Evolutionary conservation across 2,113 vertebrate species (phyloP).

Genomic region (Nesogale talazaci): DNA sequence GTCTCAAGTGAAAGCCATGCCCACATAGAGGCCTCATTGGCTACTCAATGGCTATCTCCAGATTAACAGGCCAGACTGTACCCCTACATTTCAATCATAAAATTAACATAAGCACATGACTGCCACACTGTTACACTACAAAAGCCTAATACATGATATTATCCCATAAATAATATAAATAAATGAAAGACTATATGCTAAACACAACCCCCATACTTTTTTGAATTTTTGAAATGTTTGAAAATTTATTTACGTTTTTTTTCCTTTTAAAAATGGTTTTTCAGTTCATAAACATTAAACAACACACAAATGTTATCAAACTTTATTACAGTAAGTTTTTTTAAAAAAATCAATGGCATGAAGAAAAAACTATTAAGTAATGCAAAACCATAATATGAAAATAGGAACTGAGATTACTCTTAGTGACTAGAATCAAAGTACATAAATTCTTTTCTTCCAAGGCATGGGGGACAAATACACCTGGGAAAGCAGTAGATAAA

Average conservation of each 20-base stretch:
- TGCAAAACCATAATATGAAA: slow-evolving; percentile 54
- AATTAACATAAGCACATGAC: no score
- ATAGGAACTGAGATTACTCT: slow-evolving; percentile 39
- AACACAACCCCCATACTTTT: no score
- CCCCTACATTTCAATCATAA: no score
- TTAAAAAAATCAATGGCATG: slow-evolving; percentile 30
- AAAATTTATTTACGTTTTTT: slow-evolving; percentile 61
- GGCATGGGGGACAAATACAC: slow-evolving; percentile 11
- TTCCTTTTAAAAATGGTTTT: slow-evolving; percentile 58
- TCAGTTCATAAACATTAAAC: slow-evolving; percentile 58
- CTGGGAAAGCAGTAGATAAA: slow-evolving; percentile 26
- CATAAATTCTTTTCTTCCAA: slow-evolving; percentile 43
- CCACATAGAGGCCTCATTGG: no score
- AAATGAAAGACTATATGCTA: neutral
- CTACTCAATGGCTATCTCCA: no score
- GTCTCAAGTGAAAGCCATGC: no score
- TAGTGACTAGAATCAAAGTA: slow-evolving; percentile 48
- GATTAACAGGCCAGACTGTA: no score
- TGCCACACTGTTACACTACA: no score
- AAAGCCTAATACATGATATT: neutral
- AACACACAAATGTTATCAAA: slow-evolving; percentile 52
- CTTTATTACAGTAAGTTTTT: slow-evolving; percentile 56
- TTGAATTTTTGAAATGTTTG: no score
- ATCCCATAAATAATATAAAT: neutral
- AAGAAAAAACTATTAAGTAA: slow-evolving; percentile 25